phyloP scores from a whole-genome alignment of 1,140 invertebrate species.

The Heliconius eleuchia region DNA sequence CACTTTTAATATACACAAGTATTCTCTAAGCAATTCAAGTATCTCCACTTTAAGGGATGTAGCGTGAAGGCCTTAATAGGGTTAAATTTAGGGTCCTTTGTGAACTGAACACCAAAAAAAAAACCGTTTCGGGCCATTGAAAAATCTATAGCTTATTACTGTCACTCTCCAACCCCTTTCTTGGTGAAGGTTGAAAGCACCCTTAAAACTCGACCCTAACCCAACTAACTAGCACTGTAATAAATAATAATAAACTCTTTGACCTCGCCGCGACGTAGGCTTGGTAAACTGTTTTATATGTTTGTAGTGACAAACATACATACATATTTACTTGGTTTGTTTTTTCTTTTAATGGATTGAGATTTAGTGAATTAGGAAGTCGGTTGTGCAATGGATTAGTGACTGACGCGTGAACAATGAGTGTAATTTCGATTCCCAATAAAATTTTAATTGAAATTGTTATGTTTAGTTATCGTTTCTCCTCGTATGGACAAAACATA shows the following conservation, averaged over 20 bases:
- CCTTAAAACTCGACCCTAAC: background rate
- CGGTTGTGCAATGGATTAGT: too few relatives aligned
- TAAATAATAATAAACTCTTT: conserved; percentile 37
- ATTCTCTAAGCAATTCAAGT: background rate
- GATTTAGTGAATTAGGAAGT: too few relatives aligned
- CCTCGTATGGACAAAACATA: too few relatives aligned
- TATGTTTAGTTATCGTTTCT: too few relatives aligned
- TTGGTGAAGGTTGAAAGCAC: background rate
- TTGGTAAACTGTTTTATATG: conserved; percentile 26
- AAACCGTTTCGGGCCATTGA: conserved; percentile 3
- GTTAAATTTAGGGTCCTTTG: background rate
- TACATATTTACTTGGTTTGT: background rate
- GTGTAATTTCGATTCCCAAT: too few relatives aligned
- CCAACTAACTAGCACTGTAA: conserved; percentile 19
- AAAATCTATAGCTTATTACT: conserved; percentile 31
- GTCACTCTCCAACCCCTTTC: conserved; percentile 3
- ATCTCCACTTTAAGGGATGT: background rate
- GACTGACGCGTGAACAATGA: too few relatives aligned
- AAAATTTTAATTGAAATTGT: too few relatives aligned
- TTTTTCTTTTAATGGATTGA: too few relatives aligned
- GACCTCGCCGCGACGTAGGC: conserved; percentile 35
- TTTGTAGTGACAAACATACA: background rate
- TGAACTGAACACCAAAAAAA: conserved; percentile 3
- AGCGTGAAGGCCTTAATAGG: conserved; percentile 10
- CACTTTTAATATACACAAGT: background rate